Base-by-base conservation (phyloP, 2,113 vertebrate genomes). In the Tenrec ecaudatus region DNA sequence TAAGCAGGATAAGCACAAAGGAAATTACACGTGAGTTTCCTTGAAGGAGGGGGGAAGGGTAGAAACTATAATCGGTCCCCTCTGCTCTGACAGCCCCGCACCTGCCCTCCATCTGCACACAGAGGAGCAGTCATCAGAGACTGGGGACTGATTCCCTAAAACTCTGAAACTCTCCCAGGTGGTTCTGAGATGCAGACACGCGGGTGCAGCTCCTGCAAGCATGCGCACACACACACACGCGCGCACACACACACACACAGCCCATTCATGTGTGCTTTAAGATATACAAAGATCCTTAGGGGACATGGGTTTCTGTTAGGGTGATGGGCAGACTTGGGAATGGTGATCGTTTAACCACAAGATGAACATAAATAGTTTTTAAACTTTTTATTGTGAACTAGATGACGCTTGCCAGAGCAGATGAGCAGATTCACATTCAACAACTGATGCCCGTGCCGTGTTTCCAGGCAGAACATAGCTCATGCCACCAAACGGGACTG, bases 1-100 rank as follows among this genome's bases (percentile, higher is more conserved):
- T 78, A 91, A 91, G 92, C 57, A 86, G 77, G 79, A 36, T 73
- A 80, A 93, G 88, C 82, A 60, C 89, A 90, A 87, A 95, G 93
- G 93, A 95, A 91, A 95, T 88, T 81, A 88, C 92, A 95, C 85
- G 40, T 3, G 12, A 82, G 40, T 91, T 91, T 88, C 71, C 94
- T 80, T 92, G 78, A 88, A 93, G 92, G n/a, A 88, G 29, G 17
- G 60, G 60, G 53, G 2, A 15, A 3, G 10, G 40, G 14, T 0
- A 19, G 11, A 10, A 5, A 2, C 22, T 82, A 4, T 79, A 89
- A 96, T 78, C 87, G 95, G 68, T 89, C 91, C 84, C 94, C 58
- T 95, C 90, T 92, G 94, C 78, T 91, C 86, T 57, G 17, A 47
- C 69, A 60, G 94, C 69, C 40, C 33, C 27, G 69, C 79, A 91